Percentiles rank a stretch among this genome's conserved stretches.
Conservation (phyloP, 2,888 invertebrate genomes). For the Atethmia centrago region DNA sequence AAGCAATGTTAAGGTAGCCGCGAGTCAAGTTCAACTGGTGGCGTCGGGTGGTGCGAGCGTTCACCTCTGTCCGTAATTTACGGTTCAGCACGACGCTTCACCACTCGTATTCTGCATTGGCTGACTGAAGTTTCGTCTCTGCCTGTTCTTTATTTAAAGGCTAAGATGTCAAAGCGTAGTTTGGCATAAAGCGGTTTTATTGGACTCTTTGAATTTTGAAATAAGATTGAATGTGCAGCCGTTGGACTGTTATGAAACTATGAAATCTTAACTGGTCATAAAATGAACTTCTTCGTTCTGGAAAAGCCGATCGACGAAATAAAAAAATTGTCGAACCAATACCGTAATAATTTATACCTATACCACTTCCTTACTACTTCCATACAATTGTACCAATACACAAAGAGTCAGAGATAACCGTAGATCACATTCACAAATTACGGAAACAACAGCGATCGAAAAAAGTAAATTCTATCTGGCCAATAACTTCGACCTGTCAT, state of each 20-base stretch:
- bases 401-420: background rate
- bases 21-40: conserved; percentile 84
- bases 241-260: background rate
- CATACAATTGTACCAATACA: background rate
- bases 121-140: conserved; percentile 32
- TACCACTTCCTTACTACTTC: conserved; percentile 2
- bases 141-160: conserved; percentile 20
- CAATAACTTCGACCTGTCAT: conserved; percentile 12
- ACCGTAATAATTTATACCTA: background rate
- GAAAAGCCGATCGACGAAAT: background rate
- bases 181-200: background rate
- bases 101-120: conserved; percentile 51
- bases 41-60: conserved; percentile 74
- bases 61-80: conserved; percentile 82
- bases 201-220: background rate
- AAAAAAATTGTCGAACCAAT: background rate
- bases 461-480: conserved; percentile 10
- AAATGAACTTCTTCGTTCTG: background rate
- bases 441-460: conserved; percentile 12
- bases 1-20: conserved; percentile 81
- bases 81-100: conserved; percentile 70
- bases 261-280: background rate
- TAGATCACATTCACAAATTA: conserved; percentile 9
- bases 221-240: background rate
- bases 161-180: background rate